A percentile compares a stretch with the other conserved stretches of the same genome.
Conservation (phyloP, 2,888 invertebrate genomes). For the Mayetiola destructor region DNA sequence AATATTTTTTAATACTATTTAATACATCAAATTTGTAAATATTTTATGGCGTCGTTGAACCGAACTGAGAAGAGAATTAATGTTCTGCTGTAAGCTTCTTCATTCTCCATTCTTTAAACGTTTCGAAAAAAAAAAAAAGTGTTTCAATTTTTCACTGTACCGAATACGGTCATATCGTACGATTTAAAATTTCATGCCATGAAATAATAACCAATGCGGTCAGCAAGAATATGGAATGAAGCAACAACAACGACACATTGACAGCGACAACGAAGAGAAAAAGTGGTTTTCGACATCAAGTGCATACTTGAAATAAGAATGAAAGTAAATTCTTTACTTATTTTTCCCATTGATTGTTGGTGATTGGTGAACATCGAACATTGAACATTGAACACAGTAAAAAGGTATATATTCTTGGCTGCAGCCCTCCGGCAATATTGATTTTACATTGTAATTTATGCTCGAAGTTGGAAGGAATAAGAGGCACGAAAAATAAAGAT, state of each 20-base stretch:
- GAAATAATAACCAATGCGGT: neutral
- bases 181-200: neutral
- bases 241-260: neutral
- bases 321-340: conserved; percentile 9
- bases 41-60: too few relatives aligned
- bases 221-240: neutral
- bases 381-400: neutral
- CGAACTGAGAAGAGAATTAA: too few relatives aligned
- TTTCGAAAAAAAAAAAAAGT: too few relatives aligned
- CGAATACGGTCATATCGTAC: too few relatives aligned
- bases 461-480: conserved; percentile 3
- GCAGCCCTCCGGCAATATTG: neutral
- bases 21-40: too few relatives aligned
- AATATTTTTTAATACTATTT: too few relatives aligned
- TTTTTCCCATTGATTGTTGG: neutral
- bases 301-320: conserved; percentile 7
- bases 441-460: conserved; percentile 9
- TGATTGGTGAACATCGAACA: neutral
- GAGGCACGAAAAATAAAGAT: too few relatives aligned
- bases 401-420: neutral
- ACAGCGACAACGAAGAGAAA: neutral
- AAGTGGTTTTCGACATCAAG: neutral
- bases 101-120: too few relatives aligned
- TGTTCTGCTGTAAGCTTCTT: too few relatives aligned
- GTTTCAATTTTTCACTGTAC: too few relatives aligned